Conservation (phyloP, 2,888 invertebrate species). For the Cephonodes hylas region DNA sequence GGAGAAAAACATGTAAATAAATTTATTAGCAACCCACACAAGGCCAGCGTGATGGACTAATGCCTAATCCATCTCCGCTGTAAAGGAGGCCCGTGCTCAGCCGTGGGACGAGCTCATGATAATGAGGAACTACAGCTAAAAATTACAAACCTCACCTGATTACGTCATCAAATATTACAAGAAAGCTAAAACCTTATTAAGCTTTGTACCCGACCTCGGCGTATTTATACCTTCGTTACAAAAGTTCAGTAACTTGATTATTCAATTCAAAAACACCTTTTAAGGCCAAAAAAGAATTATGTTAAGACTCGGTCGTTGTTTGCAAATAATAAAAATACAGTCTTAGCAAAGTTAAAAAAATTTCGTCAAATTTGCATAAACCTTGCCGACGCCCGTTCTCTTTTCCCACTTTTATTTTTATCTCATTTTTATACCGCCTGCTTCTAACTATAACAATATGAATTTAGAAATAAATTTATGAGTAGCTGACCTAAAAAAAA, state of each 20-base stretch:
- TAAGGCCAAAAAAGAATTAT: slow-evolving; percentile 41
- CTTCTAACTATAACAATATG: slow-evolving; percentile 46
- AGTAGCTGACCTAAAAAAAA: slow-evolving; percentile 33
- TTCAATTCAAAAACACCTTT: slow-evolving; percentile 13
- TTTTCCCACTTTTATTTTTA: slow-evolving; percentile 62
- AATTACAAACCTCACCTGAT: no score
- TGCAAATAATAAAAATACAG: slow-evolving; percentile 71
- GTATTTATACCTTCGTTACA: slow-evolving; percentile 8
- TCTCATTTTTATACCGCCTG: slow-evolving; percentile 54
- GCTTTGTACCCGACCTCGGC: neutral
- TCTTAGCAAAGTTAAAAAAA: slow-evolving; percentile 69
- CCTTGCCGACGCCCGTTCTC: slow-evolving; percentile 59
- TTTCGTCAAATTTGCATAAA: slow-evolving; percentile 75
- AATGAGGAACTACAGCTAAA: no score
- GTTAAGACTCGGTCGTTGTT: slow-evolving; percentile 56
- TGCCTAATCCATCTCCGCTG: no score
- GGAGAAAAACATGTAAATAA: no score
- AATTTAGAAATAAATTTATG: slow-evolving; percentile 49
- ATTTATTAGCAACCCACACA: no score
- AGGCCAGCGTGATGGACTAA: no score
- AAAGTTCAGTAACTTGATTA: neutral
- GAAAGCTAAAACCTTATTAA: no score
- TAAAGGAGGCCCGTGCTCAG: no score
- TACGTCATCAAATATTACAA: no score
- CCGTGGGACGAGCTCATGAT: no score